Conservation (phyloP, 2,888 invertebrate genomes). For the Syritta pipiens region DNA sequence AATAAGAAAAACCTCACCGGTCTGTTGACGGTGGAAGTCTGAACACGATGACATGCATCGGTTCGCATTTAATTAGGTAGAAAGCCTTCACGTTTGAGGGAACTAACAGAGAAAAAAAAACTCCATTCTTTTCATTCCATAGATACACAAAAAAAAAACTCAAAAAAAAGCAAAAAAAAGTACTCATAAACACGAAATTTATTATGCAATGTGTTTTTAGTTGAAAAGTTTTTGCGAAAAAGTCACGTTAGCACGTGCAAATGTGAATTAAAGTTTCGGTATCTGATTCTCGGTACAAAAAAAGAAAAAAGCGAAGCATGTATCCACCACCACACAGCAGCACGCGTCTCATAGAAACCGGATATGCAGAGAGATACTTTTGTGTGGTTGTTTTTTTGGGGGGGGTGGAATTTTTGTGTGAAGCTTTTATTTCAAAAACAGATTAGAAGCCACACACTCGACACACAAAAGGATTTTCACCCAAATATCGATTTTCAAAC, state of each 20-base stretch:
- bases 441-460: not conserved
- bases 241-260: conserved; percentile 63
- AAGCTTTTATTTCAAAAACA: not conserved
- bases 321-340: conserved; percentile 4
- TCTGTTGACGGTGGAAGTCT: too few relatives aligned
- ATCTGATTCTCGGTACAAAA: conserved; percentile 59
- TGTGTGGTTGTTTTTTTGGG: too few relatives aligned
- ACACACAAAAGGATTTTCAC: not conserved
- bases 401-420: too few relatives aligned
- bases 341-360: conserved; percentile 12
- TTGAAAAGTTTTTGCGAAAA: conserved; percentile 32
- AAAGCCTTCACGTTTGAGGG: conserved; percentile 61
- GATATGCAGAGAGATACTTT: not conserved
- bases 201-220: conserved; percentile 27
- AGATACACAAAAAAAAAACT: not conserved
- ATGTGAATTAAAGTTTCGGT: conserved; percentile 56
- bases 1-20: too few relatives aligned
- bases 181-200: conserved; percentile 30
- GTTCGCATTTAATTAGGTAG: conserved; percentile 62
- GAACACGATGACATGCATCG: conserved; percentile 53
- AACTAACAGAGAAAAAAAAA: too few relatives aligned
- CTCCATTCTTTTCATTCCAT: conserved; percentile 46
- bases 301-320: conserved; percentile 22
- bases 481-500: not conserved
- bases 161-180: not conserved